phyloP scores from a whole-genome alignment of 2,888 invertebrate species.

The Seira musarum region DNA sequence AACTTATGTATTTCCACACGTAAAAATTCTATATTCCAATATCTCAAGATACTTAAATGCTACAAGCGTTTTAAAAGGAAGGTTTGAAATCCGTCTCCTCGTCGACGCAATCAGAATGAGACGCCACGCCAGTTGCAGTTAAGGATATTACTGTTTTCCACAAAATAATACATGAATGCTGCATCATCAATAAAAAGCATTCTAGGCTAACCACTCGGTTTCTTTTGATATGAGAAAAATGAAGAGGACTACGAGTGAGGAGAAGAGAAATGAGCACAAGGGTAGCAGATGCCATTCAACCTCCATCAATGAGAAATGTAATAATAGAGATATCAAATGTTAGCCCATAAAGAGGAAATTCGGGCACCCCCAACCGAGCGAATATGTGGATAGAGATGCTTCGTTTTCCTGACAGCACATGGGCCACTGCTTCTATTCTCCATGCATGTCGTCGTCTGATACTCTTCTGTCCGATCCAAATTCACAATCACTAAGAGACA shows the following conservation, averaged over 20 bases:
- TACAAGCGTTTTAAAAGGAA: too few species aligned
- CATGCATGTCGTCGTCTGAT: too few species aligned
- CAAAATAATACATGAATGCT: constrained; percentile 6
- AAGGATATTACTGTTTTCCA: neutral
- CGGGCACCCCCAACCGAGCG: constrained; percentile 33
- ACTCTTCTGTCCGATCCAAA: too few species aligned
- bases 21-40: too few species aligned
- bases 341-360: constrained; percentile 28
- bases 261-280: constrained; percentile 37
- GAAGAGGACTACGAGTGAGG: neutral
- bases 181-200: constrained; percentile 2
- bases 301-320: constrained; percentile 65
- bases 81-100: too few species aligned
- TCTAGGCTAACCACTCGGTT: constrained; percentile 14
- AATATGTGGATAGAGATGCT: constrained; percentile 12
- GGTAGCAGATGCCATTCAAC: constrained; percentile 69
- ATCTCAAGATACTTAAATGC: too few species aligned
- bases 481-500: too few species aligned
- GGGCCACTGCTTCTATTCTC: neutral
- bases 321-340: constrained; percentile 63
- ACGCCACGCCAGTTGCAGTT: too few species aligned
- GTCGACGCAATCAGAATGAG: too few species aligned
- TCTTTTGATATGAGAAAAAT: constrained; percentile 1
- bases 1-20: too few species aligned
- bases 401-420: constrained; percentile 33